Evolutionary conservation across 2,113 vertebrate genomes (phyloP).

Genomic region (Mellivora capensis): DNA sequence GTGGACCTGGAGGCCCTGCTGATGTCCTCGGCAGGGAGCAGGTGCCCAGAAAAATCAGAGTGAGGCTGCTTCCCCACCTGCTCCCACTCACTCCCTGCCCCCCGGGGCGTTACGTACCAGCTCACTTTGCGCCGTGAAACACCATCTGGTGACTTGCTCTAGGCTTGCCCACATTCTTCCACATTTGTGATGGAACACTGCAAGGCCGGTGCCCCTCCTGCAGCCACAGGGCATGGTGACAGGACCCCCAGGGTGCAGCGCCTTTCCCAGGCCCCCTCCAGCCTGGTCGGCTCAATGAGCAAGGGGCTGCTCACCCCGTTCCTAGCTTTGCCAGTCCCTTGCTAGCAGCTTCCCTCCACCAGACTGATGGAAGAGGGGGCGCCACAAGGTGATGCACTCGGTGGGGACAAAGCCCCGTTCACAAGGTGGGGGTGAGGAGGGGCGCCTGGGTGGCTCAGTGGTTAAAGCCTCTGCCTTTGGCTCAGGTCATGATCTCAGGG

Average conservation of each 20-base stretch:
- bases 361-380: not conserved
- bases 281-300: not conserved
- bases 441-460: too few relatives aligned
- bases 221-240: not conserved
- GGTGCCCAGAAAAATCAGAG: not conserved
- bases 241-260: not conserved
- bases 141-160: not conserved
- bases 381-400: not conserved
- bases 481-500: too few relatives aligned
- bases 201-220: not conserved
- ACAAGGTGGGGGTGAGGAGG: not conserved
- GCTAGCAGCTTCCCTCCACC: not conserved
- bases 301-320: not conserved
- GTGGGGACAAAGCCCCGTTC: accelerated
- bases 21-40: not conserved
- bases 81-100: not conserved
- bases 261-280: not conserved
- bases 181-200: not conserved
- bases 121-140: not conserved
- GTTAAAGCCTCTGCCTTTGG: too few relatives aligned
- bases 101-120: accelerated
- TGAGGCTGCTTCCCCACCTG: not conserved
- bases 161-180: not conserved
- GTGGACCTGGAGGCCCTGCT: accelerated
- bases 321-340: not conserved